Percentiles rank a stretch among this genome's conserved stretches.
Evolutionary conservation across 2,797 vertebrate species (phyloP).

Genomic region (Lithobates sylvaticus): DNA sequence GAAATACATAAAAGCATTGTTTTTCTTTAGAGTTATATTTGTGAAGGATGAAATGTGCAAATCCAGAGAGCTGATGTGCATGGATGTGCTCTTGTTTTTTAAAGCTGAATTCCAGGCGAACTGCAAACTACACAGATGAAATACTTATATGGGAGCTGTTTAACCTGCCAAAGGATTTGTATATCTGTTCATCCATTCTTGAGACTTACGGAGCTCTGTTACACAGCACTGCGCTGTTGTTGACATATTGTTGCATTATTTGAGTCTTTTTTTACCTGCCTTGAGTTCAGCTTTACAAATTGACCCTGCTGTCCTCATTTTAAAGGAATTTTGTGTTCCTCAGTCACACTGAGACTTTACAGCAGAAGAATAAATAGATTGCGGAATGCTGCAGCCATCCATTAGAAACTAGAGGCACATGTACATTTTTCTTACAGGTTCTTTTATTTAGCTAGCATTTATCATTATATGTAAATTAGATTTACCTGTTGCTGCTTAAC

Average conservation of each 20-base stretch:
- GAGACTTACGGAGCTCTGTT: too few species aligned
- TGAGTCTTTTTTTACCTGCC: neutral
- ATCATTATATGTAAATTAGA: constrained; percentile 3
- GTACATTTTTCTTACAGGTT: neutral
- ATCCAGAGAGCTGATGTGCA: too few species aligned
- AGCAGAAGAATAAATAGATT: neutral
- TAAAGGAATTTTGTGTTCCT: neutral
- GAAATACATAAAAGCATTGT: too few species aligned
- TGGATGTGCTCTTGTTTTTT: too few species aligned
- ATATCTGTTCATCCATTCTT: too few species aligned
- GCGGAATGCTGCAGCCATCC: neutral
- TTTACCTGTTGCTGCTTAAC: constrained; percentile 21
- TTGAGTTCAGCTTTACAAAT: neutral
- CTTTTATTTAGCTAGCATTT: constrained; percentile 14
- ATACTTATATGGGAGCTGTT: too few species aligned
- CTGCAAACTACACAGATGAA: too few species aligned
- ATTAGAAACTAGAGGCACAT: neutral
- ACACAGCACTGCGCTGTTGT: too few species aligned
- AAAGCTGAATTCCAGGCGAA: too few species aligned
- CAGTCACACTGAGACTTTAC: neutral
- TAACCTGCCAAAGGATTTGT: too few species aligned
- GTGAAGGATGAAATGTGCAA: too few species aligned
- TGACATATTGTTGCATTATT: neutral
- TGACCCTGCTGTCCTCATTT: neutral
- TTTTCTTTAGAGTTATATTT: too few species aligned